A percentile compares a stretch with the other conserved stretches of the same genome.
phyloP scores from a whole-genome alignment of 53 echinoderm and acorn worm genomes.

The Echinometra lucunter region DNA sequence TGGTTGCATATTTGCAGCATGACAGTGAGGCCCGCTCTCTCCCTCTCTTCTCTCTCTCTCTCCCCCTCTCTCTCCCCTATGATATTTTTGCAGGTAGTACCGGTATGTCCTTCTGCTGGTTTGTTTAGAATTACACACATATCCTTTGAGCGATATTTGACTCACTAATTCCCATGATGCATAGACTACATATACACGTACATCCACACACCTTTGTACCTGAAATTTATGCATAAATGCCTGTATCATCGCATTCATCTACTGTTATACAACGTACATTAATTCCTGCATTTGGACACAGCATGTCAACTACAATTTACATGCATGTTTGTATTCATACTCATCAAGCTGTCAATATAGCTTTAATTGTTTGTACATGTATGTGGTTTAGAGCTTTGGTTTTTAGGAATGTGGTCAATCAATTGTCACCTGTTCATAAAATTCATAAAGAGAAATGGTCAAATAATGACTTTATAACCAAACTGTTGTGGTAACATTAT shows the following conservation, averaged over 20 bases:
- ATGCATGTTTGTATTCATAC: no score
- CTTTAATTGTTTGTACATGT: not conserved
- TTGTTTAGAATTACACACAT: slow-evolving; percentile 10
- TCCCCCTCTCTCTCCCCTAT: not conserved
- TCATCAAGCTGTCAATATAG: no score
- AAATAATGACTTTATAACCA: no score
- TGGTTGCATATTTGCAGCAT: slow-evolving; percentile 42
- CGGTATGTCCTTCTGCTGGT: slow-evolving; percentile 4
- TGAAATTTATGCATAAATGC: no score
- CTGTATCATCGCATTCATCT: no score
- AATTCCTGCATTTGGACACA: no score
- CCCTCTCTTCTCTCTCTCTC: slow-evolving; percentile 8
- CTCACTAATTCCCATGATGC: not conserved
- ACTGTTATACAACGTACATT: no score
- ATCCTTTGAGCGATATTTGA: not conserved
- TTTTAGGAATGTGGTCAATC: no score
- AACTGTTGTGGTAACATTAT: no score
- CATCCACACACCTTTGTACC: not conserved
- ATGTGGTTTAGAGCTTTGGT: not conserved
- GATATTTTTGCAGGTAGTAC: slow-evolving; percentile 10
- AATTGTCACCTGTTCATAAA: no score
- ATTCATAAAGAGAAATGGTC: no score
- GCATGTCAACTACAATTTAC: no score
- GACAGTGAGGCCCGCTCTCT: not conserved
- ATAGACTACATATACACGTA: not conserved